Evolutionary conservation across 2,797 vertebrate species (phyloP).

Genomic region (Hoplostethus mediterraneus): DNA sequence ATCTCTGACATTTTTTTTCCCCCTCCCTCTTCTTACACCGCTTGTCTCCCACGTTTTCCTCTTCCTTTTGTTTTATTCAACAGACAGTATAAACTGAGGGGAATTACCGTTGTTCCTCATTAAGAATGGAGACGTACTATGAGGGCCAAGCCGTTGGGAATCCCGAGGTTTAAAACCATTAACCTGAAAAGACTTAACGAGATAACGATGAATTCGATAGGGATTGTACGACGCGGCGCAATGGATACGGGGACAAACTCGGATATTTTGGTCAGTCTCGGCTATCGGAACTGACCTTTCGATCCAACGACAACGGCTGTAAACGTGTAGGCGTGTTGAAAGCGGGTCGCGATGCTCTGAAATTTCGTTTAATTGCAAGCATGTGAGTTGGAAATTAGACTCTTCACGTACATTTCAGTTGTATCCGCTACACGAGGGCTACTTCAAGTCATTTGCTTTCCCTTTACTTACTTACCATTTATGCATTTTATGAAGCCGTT

Average conservation of each 20-base stretch:
- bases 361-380: background rate
- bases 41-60: conserved; percentile 35
- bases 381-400: too few relatives aligned
- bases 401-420: too few relatives aligned
- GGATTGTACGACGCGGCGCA: conserved; percentile 25
- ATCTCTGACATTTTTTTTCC: conserved; percentile 56
- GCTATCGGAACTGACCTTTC: background rate
- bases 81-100: conserved; percentile 67
- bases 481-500: too few relatives aligned
- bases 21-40: conserved; percentile 7
- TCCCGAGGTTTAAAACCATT: conserved; percentile 62
- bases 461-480: too few relatives aligned
- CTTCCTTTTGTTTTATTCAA: conserved; percentile 80
- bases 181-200: conserved; percentile 70
- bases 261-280: background rate
- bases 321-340: background rate
- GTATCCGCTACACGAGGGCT: too few relatives aligned
- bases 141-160: conserved; percentile 49
- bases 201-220: conserved; percentile 33
- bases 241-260: conserved; percentile 9
- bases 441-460: too few relatives aligned
- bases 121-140: conserved; percentile 72
- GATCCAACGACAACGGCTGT: background rate
- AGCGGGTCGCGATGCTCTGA: background rate
- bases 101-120: conserved; percentile 74